Evolutionary conservation across 2,113 vertebrate species (phyloP).

Genomic region (Pituophis catenifer): DNA sequence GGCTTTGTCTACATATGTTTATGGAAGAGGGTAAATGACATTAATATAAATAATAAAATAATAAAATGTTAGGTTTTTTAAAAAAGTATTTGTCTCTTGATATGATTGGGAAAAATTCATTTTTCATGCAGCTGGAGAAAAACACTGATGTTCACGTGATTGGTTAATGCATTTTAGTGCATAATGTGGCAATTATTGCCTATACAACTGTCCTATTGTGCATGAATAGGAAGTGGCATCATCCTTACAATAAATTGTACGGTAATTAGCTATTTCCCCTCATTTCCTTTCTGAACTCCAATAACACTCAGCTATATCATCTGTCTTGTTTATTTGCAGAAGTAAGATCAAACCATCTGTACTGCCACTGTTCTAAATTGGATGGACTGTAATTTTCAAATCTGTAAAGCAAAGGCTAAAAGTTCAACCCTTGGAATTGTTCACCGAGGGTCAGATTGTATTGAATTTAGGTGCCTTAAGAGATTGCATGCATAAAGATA

Average conservation of each 20-base stretch:
- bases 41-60: slow-evolving; percentile 53
- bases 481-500: background rate
- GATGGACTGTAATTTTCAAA: slow-evolving; percentile 32
- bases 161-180: slow-evolving; percentile 34
- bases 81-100: slow-evolving; percentile 39
- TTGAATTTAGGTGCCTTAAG: background rate
- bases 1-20: slow-evolving; percentile 48
- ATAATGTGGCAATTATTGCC: slow-evolving; percentile 32
- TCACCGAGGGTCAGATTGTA: background rate
- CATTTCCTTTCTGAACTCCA: slow-evolving; percentile 38
- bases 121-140: slow-evolving; percentile 27
- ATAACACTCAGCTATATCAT: slow-evolving; percentile 19
- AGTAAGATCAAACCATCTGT: slow-evolving; percentile 25
- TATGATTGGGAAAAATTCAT: slow-evolving; percentile 26
- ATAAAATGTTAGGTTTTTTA: slow-evolving; percentile 30
- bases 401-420: background rate
- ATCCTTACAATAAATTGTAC: slow-evolving; percentile 27
- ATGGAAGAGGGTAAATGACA: slow-evolving; percentile 50
- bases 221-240: slow-evolving; percentile 7
- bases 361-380: slow-evolving; percentile 19
- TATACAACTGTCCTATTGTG: slow-evolving; percentile 27
- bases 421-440: background rate
- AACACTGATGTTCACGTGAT: slow-evolving; percentile 13
- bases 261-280: slow-evolving; percentile 36
- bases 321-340: background rate